Evolutionary conservation across 2,797 vertebrate species (phyloP).

Genomic region (Sus cebifrons): DNA sequence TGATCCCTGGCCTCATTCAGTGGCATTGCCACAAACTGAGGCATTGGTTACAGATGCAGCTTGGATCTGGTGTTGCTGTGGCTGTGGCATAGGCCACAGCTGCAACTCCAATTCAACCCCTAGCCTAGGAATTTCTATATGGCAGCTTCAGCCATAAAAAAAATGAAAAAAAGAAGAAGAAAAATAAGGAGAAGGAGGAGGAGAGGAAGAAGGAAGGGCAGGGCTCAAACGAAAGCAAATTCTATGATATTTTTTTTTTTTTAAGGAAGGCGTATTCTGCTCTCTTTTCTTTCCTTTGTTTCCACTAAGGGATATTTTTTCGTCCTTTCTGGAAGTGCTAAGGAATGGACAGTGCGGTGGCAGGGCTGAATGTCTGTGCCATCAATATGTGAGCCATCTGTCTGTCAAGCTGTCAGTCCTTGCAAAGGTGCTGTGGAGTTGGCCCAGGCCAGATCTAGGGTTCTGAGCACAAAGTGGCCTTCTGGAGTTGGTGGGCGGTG

Average conservation of each 20-base stretch:
- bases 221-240: not conserved
- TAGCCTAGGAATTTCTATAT: too few species aligned
- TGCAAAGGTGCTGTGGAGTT: not conserved
- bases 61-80: too few species aligned
- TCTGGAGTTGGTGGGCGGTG: not conserved
- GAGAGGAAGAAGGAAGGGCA: not conserved
- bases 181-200: too few species aligned
- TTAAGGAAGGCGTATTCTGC: not conserved
- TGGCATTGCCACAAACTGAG: too few species aligned
- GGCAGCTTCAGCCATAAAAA: too few species aligned
- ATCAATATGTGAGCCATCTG: constrained; percentile 65
- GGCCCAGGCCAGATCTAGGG: not conserved
- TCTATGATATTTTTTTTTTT: not conserved
- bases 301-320: constrained; percentile 20
- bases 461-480: not conserved
- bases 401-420: constrained; percentile 70
- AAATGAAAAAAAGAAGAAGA: too few species aligned
- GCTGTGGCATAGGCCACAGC: too few species aligned
- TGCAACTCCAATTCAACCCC: too few species aligned
- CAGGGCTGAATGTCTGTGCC: constrained; percentile 36
- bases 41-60: too few species aligned
- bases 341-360: not conserved
- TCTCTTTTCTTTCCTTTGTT: constrained; percentile 52
- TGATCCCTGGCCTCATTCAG: too few species aligned
- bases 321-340: constrained; percentile 43